Conservation (phyloP, 2,113 vertebrate species). For the Pleuronectes platessa region DNA sequence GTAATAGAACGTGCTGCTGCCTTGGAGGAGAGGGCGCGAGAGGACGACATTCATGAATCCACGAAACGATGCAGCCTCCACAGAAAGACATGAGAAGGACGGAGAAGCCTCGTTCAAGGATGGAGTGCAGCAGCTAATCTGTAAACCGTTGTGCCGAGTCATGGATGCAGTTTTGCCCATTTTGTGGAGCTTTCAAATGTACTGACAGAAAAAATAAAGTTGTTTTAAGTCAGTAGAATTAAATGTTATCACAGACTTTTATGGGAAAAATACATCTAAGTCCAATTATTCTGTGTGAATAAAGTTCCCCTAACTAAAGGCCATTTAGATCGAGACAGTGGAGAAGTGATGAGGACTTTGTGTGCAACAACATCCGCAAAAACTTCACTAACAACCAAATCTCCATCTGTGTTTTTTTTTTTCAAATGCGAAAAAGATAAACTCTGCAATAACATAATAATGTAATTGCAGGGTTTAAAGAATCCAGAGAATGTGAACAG, state of each 20-base stretch:
- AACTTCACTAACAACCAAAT: no score
- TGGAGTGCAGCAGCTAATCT: conserved; percentile 10
- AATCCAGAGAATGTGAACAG: conserved; percentile 7
- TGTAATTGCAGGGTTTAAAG: not conserved
- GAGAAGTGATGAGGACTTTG: no score
- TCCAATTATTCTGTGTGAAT: not conserved
- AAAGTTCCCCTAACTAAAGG: no score
- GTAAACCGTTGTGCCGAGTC: not conserved
- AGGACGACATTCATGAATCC: no score
- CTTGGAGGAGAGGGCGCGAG: not conserved
- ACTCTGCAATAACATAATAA: not conserved
- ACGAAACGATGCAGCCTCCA: not conserved
- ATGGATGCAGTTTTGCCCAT: not conserved
- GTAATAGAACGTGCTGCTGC: not conserved
- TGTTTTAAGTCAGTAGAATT: not conserved
- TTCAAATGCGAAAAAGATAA: no score
- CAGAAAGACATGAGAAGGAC: not conserved
- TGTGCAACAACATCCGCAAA: no score
- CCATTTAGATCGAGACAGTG: no score
- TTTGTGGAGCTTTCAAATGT: not conserved
- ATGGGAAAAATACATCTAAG: not conserved
- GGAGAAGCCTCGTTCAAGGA: not conserved
- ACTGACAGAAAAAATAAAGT: not conserved
- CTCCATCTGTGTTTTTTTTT: no score
- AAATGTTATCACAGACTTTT: not conserved